A percentile compares a stretch with the other conserved stretches of the same genome.
Evolutionary conservation across 2,113 vertebrate genomes (phyloP).

Genomic region (Heterotilapia buettikoferi): DNA sequence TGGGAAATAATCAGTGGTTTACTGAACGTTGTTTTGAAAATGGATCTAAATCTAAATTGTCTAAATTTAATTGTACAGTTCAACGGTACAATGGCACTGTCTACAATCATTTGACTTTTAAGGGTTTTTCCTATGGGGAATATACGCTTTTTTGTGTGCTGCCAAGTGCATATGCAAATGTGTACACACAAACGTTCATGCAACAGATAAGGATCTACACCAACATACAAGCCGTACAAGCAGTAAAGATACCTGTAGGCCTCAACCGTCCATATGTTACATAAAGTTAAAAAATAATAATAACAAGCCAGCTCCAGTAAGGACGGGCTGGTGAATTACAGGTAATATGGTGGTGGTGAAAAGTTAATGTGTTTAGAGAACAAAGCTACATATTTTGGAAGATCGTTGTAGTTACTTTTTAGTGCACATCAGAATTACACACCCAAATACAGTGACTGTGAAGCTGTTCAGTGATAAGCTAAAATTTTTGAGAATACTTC

Average conservation of each 20-base stretch:
- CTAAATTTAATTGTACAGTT: not conserved
- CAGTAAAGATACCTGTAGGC: not conserved
- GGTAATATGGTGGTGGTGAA: accelerated
- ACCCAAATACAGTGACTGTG: not conserved
- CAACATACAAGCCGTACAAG: not conserved
- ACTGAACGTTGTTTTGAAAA: not conserved
- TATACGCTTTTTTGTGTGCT: not conserved
- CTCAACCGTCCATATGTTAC: not conserved
- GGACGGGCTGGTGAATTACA: not conserved
- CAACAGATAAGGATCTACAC: not conserved
- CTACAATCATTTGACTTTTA: not conserved
- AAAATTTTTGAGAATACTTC: not conserved
- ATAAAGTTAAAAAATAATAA: not conserved
- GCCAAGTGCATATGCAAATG: not conserved
- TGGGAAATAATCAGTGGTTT: not conserved
- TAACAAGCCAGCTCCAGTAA: not conserved
- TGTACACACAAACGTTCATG: not conserved
- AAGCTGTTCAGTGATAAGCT: not conserved
- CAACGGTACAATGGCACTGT: not conserved
- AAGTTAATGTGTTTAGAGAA: not conserved
- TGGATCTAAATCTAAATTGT: not conserved
- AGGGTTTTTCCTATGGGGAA: not conserved
- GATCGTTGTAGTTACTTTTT: not conserved
- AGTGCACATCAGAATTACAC: not conserved
- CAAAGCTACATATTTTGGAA: not conserved